Conservation (phyloP, 2,888 invertebrate genomes). For the Ptychoptera contaminata region DNA sequence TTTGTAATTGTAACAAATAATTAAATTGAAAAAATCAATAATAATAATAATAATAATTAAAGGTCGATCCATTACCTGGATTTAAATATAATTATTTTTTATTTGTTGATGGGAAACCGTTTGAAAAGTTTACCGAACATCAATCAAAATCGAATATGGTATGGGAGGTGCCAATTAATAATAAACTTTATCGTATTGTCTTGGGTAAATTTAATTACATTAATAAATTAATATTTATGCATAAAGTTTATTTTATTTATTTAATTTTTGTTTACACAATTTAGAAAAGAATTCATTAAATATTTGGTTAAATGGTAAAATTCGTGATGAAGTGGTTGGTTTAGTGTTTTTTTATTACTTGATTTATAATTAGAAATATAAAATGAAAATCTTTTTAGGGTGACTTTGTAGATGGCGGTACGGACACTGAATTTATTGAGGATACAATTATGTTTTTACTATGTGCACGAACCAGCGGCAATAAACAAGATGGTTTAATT, state of each 20-base stretch:
- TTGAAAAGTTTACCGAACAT: conserved; percentile 64
- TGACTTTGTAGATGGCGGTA: conserved; percentile 70
- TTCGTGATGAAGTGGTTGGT: conserved; percentile 21
- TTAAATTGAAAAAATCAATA: background rate
- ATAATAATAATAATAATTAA: background rate
- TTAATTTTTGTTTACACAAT: background rate
- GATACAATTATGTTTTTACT: conserved; percentile 24
- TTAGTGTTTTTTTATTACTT: conserved; percentile 13
- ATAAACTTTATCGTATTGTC: conserved; percentile 47
- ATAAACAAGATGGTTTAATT: conserved; percentile 38
- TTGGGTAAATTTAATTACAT: conserved; percentile 23
- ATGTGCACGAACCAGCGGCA: conserved; percentile 26
- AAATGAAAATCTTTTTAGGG: conserved; percentile 35
- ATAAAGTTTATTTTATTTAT: background rate
- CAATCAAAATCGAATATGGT: conserved; percentile 58
- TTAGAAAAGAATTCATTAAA: conserved; percentile 38
- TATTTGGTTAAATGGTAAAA: conserved; percentile 26
- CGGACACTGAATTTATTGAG: conserved; percentile 56
- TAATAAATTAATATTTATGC: conserved; percentile 2
- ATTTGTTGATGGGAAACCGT: conserved; percentile 65
- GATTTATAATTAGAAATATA: too few relatives aligned
- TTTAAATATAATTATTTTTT: conserved; percentile 71
- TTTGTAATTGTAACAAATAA: background rate
- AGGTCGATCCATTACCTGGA: conserved; percentile 45
- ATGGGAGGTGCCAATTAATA: conserved; percentile 46